Base-by-base conservation (phyloP, 2,797 vertebrate genomes). In the Lithobates sylvaticus region DNA sequence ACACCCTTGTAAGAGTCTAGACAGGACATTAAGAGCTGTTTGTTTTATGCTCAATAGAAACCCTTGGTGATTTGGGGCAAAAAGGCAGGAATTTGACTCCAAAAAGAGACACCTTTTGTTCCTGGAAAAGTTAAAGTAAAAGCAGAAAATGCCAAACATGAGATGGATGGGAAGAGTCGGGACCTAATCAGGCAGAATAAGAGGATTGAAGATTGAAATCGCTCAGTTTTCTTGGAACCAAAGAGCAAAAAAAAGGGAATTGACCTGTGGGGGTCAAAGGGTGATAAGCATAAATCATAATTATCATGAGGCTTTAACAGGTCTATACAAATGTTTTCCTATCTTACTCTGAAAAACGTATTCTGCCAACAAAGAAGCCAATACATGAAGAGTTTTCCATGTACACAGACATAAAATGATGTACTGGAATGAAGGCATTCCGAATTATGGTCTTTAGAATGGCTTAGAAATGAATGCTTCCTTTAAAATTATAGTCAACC, bases 21-120 rank as follows among this genome's bases (percentile, higher is more conserved):
- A 87, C 86, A 75, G 58, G 29, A 87, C 81, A 87, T 84, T 87
- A 79, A 72, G 42, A 61, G 81, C 74, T 84, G 81, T 87, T 87
- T 87, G 86, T 87, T 87, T 87, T 79, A 79, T 54, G 15, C 32
- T 80, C 86, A 87, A 87, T 79, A 87, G 86, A 79, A 87, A 79
- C 86, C 86, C 86, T 79, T 79, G 86, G 81, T n/a, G 81, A 87
- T 87, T 47, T 16, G 15, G 76, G 86, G 70, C 54, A 87, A 84
- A 87, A 87, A 87, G 70, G 76, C 69, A 79, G 75, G 86, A 87
- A 87, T 87, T 70, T 70, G 76, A 75, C 86, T 74, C 39, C 76
- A 84, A 75, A 86, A 73, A 54, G 54, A 39, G 74, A 34, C 81
- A 76, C 8, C 68, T 70, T 86, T 86, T 81, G 67, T 86, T 78